Conservation (phyloP, 1,140 invertebrate genomes). For the Papilio polyxenes region DNA sequence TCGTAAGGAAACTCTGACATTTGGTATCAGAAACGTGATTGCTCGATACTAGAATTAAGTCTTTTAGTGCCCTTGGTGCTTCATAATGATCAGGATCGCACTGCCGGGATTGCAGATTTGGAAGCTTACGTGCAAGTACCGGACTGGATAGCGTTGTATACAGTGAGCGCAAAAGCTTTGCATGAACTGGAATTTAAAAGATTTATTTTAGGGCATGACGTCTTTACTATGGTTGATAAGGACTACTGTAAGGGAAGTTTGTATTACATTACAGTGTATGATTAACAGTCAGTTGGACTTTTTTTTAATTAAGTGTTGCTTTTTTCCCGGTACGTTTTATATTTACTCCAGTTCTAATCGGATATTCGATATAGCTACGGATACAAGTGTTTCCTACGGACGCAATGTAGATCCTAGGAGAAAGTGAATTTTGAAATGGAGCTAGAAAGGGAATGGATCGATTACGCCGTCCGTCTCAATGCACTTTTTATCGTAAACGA, state of each 20-base stretch:
- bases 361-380: slow-evolving; percentile 47
- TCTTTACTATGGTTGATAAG: not conserved
- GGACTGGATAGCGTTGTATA: not conserved
- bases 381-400: slow-evolving; percentile 51
- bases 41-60: slow-evolving; percentile 35
- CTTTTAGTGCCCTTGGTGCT: slow-evolving; percentile 46
- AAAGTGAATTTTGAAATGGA: slow-evolving; percentile 49
- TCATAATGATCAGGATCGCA: slow-evolving; percentile 68
- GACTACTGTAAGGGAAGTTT: not conserved
- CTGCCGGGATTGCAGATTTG: slow-evolving; percentile 69
- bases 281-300: not conserved
- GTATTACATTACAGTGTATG: not conserved
- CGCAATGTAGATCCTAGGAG: slow-evolving; percentile 45
- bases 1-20: slow-evolving; percentile 2
- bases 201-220: not conserved
- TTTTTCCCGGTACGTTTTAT: not conserved
- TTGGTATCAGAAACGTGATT: not conserved
- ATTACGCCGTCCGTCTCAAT: slow-evolving; percentile 9
- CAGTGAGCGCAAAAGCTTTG: slow-evolving; percentile 33
- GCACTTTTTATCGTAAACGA: slow-evolving; percentile 12
- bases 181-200: not conserved
- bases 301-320: not conserved
- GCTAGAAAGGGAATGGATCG: slow-evolving; percentile 47
- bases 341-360: slow-evolving; percentile 18
- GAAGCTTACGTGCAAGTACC: slow-evolving; percentile 35